Percentiles rank a stretch among this genome's conserved stretches.
phyloP scores from a whole-genome alignment of 2,113 vertebrate species.

The Gymnobelideus leadbeateri region DNA sequence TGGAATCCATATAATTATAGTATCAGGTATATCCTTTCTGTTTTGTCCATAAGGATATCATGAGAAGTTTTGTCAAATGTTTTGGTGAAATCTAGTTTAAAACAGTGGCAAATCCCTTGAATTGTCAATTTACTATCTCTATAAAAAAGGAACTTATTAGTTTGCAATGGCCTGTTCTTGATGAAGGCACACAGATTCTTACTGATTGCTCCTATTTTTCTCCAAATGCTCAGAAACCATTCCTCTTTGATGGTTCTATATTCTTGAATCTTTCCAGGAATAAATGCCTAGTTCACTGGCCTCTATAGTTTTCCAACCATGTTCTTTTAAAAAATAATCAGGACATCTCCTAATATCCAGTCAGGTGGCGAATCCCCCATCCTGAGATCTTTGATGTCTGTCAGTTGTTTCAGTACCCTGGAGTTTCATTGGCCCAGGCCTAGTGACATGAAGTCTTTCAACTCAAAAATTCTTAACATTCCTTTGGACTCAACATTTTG shows the following conservation, averaged over 20 bases:
- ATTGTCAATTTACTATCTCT: not conserved
- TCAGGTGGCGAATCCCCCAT: not conserved
- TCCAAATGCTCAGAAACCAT: not conserved
- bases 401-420: not conserved
- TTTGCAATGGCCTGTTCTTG: not conserved
- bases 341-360: not conserved
- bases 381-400: not conserved
- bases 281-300: not conserved
- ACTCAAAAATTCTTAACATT: not conserved
- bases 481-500: not conserved
- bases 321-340: not conserved
- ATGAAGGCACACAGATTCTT: not conserved
- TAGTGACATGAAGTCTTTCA: not conserved
- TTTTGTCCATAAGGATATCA: not conserved
- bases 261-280: not conserved
- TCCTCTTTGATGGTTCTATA: not conserved
- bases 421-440: not conserved
- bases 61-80: not conserved
- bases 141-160: not conserved
- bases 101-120: not conserved
- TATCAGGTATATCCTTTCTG: not conserved
- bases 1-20: not conserved
- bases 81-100: not conserved
- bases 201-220: not conserved
- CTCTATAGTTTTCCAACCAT: not conserved